Base-by-base conservation (phyloP, 1,140 invertebrate genomes). In the Drosophila pseudoobscura region DNA sequence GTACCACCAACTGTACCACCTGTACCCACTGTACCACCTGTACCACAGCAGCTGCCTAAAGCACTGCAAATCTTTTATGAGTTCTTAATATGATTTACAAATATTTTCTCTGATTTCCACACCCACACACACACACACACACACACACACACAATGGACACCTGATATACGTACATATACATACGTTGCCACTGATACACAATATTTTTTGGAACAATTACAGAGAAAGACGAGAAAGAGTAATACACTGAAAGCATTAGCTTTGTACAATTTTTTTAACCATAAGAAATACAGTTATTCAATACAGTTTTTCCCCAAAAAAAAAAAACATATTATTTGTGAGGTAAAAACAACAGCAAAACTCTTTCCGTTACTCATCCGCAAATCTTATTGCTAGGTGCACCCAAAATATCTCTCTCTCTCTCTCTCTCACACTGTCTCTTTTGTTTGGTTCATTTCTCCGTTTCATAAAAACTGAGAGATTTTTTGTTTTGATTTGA, bases 171-270 rank as follows among this genome's bases (percentile, higher is more conserved):
- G 56, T 55, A 31, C 22, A 24, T 47, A 58, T 52, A 64, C 62
- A 13, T 39, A 39, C 35, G 35, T 5, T 75, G 61, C 49, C 69
- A 84, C 72, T 77, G 53, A 75, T 29, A 75, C 72, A 64, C 63
- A 71, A 59, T 51, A 44, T 49, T 78, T 85, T 80, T 64, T 66
- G 24, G 52, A 54, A 73, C 70, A 84, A 71, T 89, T 89, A 74
- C 84, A 89, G 84, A 89, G 77, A 89, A 89, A 84, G 84, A 89
- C 80, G 84, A 39, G 35, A 39, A 89, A 89, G 83, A 89, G 66
- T 75, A 89, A 84, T 69, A 75, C 66, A 64, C 61, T 75, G 71
- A 74, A 45, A 85, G 63, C 60, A 58, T 66, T 66, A 80, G 70
- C 63, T 74, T 78, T 70, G 60, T 56, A 78, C 59, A 43, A 49